Evolutionary conservation across 1,140 invertebrate species (phyloP).

Genomic region (Leptinotarsa texana): DNA sequence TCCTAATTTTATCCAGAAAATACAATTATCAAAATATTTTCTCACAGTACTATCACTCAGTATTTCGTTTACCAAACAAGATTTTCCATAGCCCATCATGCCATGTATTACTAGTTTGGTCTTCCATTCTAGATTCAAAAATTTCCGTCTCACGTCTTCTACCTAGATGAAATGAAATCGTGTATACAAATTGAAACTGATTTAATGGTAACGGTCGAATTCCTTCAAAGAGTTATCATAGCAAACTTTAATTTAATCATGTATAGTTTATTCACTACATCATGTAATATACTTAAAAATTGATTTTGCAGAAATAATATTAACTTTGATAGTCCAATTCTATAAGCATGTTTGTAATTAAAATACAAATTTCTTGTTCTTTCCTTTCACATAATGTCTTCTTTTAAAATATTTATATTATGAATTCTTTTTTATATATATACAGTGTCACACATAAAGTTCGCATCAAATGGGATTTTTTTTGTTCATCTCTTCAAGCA

Average conservation of each 20-base stretch:
- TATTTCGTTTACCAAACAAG: conserved; percentile 38
- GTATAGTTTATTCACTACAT: not conserved
- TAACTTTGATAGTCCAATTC: too few species aligned
- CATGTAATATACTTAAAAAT: too few species aligned
- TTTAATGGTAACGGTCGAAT: not conserved
- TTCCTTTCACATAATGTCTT: too few species aligned
- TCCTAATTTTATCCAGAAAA: conserved; percentile 41
- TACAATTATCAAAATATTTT: conserved; percentile 29
- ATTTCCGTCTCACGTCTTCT: conserved; percentile 22
- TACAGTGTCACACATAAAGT: too few species aligned
- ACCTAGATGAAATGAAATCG: conserved; percentile 29
- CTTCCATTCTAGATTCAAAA: conserved; percentile 22
- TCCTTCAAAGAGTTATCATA: not conserved
- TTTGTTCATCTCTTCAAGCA: too few species aligned
- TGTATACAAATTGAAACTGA: not conserved
- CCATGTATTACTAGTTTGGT: conserved; percentile 36
- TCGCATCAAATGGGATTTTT: too few species aligned
- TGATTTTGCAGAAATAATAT: too few species aligned
- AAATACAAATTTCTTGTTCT: too few species aligned
- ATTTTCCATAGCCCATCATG: conserved; percentile 41
- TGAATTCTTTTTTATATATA: too few species aligned
- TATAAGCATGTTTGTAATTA: too few species aligned
- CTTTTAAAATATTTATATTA: too few species aligned
- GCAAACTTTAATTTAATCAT: not conserved
- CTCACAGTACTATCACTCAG: conserved; percentile 30